Evolutionary conservation across 2,797 vertebrate species (phyloP).

Genomic region (Galagoides demidoff): DNA sequence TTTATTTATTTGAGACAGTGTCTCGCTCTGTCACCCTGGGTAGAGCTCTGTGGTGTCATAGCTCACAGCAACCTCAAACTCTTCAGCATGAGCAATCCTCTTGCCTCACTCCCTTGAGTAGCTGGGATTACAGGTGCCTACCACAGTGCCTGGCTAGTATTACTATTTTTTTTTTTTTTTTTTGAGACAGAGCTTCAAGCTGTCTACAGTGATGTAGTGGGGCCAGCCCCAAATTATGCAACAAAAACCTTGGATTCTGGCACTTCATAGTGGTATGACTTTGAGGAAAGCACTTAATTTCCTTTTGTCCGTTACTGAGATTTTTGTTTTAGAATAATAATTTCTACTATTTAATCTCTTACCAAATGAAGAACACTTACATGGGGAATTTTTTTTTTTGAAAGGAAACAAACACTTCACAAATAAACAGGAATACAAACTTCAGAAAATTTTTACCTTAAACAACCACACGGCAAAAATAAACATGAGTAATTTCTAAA

Average conservation of each 20-base stretch:
- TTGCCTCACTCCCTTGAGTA: too few relatives aligned
- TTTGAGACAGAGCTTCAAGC: too few relatives aligned
- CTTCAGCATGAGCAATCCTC: too few relatives aligned
- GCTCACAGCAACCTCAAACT: too few relatives aligned
- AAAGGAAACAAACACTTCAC: neutral
- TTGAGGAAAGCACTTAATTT: neutral
- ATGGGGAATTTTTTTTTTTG: neutral
- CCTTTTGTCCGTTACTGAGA: constrained; percentile 25
- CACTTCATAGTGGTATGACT: neutral
- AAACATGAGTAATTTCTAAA: constrained; percentile 56
- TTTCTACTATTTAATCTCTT: neutral
- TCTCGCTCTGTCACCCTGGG: too few relatives aligned
- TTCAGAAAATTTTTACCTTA: neutral
- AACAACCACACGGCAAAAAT: neutral
- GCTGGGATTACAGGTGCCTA: too few relatives aligned
- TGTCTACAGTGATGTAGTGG: neutral
- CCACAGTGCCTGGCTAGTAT: too few relatives aligned
- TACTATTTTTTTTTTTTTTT: too few relatives aligned
- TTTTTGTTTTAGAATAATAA: neutral
- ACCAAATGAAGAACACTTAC: neutral
- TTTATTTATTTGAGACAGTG: too few relatives aligned
- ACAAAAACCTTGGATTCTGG: neutral
- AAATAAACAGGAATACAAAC: neutral
- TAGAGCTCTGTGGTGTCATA: too few relatives aligned
- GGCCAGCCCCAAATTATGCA: neutral